Conservation (phyloP, 2,113 vertebrate species). For the Pampusana beccarii region DNA sequence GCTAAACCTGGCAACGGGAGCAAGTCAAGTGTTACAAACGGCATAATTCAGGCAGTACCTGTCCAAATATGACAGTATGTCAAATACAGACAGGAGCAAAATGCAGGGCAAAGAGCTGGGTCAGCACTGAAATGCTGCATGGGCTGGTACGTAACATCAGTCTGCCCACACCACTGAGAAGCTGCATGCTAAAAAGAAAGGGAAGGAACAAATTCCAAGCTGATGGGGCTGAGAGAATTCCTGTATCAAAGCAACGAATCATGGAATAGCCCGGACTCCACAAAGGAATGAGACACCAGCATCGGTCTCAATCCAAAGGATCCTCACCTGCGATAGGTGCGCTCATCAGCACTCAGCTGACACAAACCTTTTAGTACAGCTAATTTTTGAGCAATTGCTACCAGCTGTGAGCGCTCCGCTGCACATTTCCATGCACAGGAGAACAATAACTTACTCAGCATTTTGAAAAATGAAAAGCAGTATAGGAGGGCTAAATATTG, state of each 20-base stretch:
- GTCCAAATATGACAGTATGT: neutral
- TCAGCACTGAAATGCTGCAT: neutral
- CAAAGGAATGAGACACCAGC: neutral
- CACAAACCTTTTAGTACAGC: neutral
- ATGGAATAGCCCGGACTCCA: neutral
- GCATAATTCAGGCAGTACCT: neutral
- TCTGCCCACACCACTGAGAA: neutral
- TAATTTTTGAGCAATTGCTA: neutral
- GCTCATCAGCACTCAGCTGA: neutral
- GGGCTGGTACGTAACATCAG: neutral
- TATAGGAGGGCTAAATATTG: neutral
- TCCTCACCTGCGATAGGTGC: neutral
- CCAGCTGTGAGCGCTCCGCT: neutral
- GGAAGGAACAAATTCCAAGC: neutral
- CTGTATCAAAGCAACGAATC: neutral
- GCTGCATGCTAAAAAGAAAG: neutral
- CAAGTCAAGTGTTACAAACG: neutral
- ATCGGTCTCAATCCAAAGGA: neutral
- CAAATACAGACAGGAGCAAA: neutral
- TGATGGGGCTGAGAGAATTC: neutral
- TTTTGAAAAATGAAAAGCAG: neutral
- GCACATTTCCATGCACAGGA: neutral
- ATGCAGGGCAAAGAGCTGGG: neutral
- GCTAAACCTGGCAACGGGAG: constrained; percentile 84
- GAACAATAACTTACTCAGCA: neutral